Percentiles rank a stretch among this genome's conserved stretches.
phyloP scores from a whole-genome alignment of 1,140 invertebrate genomes.

The Drosophila bifasciata region DNA sequence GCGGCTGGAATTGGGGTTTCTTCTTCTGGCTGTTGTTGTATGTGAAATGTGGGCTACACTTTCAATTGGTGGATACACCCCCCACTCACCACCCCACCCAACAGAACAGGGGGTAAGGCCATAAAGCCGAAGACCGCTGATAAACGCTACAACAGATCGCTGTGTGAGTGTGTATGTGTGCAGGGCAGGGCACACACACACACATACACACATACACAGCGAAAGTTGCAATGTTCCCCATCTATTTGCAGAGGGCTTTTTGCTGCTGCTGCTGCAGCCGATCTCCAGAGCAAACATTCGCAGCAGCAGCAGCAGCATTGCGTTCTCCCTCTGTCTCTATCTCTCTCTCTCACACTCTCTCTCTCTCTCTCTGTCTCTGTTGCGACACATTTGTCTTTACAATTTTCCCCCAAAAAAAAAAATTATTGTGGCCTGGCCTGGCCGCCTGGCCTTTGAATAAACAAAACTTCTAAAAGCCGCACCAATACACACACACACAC shows the following conservation, averaged over 20 bases:
- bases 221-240: conserved; percentile 25
- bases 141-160: conserved; percentile 18
- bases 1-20: conserved; percentile 22
- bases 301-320: neutral
- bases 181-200: conserved; percentile 16
- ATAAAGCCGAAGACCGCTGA: conserved; percentile 24
- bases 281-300: conserved; percentile 34
- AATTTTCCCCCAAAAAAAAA: conserved; percentile 20
- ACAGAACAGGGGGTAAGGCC: neutral
- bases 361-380: neutral
- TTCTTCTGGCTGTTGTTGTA: neutral
- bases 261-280: conserved; percentile 14
- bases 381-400: conserved; percentile 26
- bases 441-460: conserved; percentile 29
- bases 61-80: conserved; percentile 20
- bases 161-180: neutral
- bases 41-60: conserved; percentile 49
- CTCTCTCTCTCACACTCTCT: no score
- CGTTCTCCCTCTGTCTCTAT: no score
- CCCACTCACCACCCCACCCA: neutral
- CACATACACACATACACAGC: conserved; percentile 11
- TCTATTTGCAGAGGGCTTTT: conserved; percentile 15
- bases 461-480: conserved; percentile 42
- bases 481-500: conserved; percentile 21
- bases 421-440: conserved; percentile 10